phyloP scores from a whole-genome alignment of 2,113 vertebrate species.

The Drymodes brunneopygia region DNA sequence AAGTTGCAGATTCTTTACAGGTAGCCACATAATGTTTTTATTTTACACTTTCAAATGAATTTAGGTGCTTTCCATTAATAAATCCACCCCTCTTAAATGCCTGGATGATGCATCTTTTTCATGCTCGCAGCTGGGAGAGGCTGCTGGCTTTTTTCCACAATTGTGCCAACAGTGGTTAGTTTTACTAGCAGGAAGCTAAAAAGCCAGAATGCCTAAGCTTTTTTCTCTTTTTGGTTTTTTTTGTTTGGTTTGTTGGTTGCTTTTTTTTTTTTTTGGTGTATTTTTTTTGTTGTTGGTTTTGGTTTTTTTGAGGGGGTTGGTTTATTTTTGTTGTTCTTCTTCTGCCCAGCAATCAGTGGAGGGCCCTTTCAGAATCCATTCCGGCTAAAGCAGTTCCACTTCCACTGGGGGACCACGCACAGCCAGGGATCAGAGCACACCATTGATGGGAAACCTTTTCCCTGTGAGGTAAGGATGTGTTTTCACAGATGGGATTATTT shows the following conservation, averaged over 20 bases:
- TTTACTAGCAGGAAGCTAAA: not conserved
- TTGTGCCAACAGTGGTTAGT: not conserved
- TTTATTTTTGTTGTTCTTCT: not conserved
- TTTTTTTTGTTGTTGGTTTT: too few species aligned
- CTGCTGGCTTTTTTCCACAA: not conserved
- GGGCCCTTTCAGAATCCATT: conserved; percentile 88
- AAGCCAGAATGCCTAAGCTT: not conserved
- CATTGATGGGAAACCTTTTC: conserved; percentile 83
- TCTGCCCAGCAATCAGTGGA: conserved; percentile 79
- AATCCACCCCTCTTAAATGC: not conserved
- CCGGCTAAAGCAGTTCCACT: conserved; percentile 93
- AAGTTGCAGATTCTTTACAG: not conserved
- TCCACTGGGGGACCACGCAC: conserved; percentile 91
- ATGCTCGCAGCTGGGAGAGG: not conserved
- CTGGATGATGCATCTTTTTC: not conserved
- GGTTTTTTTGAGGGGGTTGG: too few species aligned
- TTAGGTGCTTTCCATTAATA: not conserved
- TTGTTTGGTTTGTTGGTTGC: too few species aligned
- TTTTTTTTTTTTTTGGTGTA: too few species aligned
- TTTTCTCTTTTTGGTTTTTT: not conserved
- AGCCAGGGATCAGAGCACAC: conserved; percentile 90
- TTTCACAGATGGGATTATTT: not conserved
- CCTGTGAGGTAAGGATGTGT: conserved; percentile 80
- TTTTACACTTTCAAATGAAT: not conserved
- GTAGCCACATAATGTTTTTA: not conserved